These are phyloP conservation scores for Channa striata DNA, from an alignment of 2,797 vertebrate genomes.

Conservation along the genomic window DNA sequence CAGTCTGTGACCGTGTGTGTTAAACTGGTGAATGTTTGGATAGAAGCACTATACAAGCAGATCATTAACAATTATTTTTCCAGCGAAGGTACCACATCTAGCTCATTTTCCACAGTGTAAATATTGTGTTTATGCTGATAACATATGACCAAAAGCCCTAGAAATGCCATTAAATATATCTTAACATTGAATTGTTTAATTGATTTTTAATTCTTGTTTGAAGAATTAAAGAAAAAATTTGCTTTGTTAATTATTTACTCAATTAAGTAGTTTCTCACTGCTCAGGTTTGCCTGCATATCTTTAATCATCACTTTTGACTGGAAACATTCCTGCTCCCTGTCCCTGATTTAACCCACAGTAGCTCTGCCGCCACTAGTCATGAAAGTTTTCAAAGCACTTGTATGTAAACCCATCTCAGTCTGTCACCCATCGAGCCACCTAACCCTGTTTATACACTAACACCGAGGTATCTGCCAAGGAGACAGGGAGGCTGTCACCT, in stretches of 20 bases:
- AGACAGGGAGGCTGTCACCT: slow-evolving; percentile 81
- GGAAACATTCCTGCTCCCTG: slow-evolving; percentile 38
- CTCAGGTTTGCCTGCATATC: slow-evolving; percentile 26
- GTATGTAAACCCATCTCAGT: slow-evolving; percentile 76
- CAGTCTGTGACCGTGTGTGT: too few species aligned
- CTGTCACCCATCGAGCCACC: slow-evolving; percentile 59
- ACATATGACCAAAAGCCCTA: not conserved
- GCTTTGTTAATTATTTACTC: slow-evolving; percentile 4
- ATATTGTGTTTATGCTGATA: not conserved
- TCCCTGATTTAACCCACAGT: slow-evolving; percentile 49
- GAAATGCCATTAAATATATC: not conserved
- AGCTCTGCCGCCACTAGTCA: slow-evolving; percentile 34
- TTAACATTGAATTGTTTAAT: not conserved
- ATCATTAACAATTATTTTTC: too few species aligned
- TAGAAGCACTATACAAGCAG: too few species aligned
- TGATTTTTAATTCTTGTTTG: not conserved
- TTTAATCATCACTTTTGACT: slow-evolving; percentile 50
- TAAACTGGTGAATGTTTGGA: too few species aligned
- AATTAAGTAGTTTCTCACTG: slow-evolving; percentile 23
- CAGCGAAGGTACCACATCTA: too few species aligned
- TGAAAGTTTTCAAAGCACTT: slow-evolving; percentile 44
- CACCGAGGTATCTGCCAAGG: slow-evolving; percentile 77
- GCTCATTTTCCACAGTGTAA: too few species aligned
- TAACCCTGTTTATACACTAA: slow-evolving; percentile 76
- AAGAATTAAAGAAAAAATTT: too few species aligned